Percentiles rank a stretch among this genome's conserved stretches.
Conservation (phyloP, 2,888 invertebrate species). For the Eucera pruinosa region DNA sequence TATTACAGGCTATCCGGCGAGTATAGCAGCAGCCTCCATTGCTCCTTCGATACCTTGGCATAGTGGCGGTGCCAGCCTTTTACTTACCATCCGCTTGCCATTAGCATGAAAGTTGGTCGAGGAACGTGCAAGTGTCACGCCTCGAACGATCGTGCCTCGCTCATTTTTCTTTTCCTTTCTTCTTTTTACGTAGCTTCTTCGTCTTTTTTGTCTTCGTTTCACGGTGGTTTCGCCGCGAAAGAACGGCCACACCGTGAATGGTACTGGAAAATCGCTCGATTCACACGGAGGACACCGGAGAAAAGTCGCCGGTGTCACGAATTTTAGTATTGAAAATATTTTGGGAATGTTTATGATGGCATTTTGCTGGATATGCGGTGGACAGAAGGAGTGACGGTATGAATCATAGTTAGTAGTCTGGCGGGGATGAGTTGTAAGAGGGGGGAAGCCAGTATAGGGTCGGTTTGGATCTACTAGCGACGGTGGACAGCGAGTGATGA, state of each 20-base stretch:
- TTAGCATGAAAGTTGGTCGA: conserved; percentile 26
- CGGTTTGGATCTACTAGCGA: too few relatives aligned
- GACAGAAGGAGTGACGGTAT: too few relatives aligned
- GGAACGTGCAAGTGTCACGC: conserved; percentile 30
- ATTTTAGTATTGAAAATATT: too few relatives aligned
- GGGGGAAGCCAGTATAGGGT: too few relatives aligned
- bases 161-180: background rate
- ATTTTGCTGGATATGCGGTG: too few relatives aligned
- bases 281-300: conserved; percentile 11
- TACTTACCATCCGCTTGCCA: conserved; percentile 39
- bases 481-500: too few relatives aligned
- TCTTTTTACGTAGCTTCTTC: background rate
- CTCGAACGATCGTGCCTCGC: conserved; percentile 22
- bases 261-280: conserved; percentile 49
- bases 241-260: conserved; percentile 30
- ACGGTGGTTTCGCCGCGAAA: conserved; percentile 8
- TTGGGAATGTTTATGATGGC: too few relatives aligned
- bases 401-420: too few relatives aligned
- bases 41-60: background rate
- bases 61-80: conserved; percentile 40
- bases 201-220: background rate
- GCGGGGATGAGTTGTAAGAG: too few relatives aligned
- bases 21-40: conserved; percentile 38
- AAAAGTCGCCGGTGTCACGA: conserved; percentile 30
- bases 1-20: conserved; percentile 56